These are phyloP conservation scores for Spicauda simplicius DNA, from an alignment of 2,888 invertebrate genomes.

Conservation along the genomic window DNA sequence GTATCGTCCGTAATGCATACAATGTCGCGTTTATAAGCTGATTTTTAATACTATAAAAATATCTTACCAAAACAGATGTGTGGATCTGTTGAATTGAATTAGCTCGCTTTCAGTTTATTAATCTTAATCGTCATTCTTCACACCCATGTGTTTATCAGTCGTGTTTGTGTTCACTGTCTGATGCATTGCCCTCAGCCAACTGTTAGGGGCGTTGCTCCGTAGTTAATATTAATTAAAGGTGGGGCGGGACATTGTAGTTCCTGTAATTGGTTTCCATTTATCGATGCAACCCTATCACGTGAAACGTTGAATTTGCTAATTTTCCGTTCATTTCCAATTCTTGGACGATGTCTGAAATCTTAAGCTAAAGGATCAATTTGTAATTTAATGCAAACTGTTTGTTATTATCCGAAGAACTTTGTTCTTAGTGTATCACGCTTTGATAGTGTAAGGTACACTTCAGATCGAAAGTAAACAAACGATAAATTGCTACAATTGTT, in stretches of 20 bases:
- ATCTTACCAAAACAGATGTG: not conserved
- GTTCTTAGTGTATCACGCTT: no score
- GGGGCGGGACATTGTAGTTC: conserved; percentile 54
- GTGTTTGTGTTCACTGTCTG: conserved; percentile 75
- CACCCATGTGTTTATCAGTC: conserved; percentile 52
- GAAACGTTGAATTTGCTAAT: conserved; percentile 38
- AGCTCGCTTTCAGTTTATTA: not conserved
- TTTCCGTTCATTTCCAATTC: conserved; percentile 6
- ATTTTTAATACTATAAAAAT: not conserved
- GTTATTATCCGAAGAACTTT: no score
- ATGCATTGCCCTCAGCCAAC: conserved; percentile 68
- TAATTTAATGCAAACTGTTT: not conserved
- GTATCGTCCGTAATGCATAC: no score
- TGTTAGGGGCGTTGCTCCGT: conserved; percentile 68
- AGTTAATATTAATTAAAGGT: conserved; percentile 71
- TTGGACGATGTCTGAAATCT: not conserved
- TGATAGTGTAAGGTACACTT: no score
- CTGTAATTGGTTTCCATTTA: conserved; percentile 60
- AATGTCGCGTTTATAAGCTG: not conserved
- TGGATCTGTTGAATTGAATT: not conserved
- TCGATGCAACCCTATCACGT: conserved; percentile 45
- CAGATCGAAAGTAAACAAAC: no score
- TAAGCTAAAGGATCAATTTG: not conserved
- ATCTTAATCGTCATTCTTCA: conserved; percentile 34
- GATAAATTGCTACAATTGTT: no score